These are phyloP conservation scores for Schizaphis graminum DNA, from an alignment of 2,888 invertebrate species.

Conservation along the genomic window DNA sequence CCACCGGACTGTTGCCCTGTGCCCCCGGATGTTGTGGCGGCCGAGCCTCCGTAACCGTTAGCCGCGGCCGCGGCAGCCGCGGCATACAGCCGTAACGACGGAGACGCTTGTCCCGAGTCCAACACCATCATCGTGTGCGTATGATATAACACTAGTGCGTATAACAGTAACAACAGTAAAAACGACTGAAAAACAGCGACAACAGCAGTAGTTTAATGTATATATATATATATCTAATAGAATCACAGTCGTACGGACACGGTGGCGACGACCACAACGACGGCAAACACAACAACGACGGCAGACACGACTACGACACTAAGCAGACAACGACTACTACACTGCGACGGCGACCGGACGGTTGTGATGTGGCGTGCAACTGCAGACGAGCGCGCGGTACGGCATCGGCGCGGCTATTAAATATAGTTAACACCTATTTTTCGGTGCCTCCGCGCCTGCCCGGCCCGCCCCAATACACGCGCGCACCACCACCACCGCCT, in stretches of 20 bases:
- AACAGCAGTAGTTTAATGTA: not conserved
- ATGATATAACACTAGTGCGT: not conserved
- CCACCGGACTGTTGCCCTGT: constrained; percentile 66
- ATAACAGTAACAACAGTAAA: not conserved
- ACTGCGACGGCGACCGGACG: constrained; percentile 20
- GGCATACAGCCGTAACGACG: constrained; percentile 78
- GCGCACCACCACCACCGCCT: constrained; percentile 9
- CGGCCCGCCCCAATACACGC: constrained; percentile 42
- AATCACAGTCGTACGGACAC: not conserved
- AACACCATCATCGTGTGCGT: constrained; percentile 75
- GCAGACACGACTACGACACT: not conserved
- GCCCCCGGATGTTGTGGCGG: constrained; percentile 33
- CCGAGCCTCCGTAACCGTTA: constrained; percentile 67
- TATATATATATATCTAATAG: not conserved
- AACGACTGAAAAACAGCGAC: not conserved
- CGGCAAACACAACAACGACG: not conserved
- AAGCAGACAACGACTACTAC: not conserved
- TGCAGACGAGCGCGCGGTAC: constrained; percentile 59
- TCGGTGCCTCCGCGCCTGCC: constrained; percentile 54
- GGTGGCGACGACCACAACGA: not conserved
- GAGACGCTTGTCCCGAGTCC: constrained; percentile 78
- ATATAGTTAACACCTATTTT: constrained; percentile 60
- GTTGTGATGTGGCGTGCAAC: not conserved
- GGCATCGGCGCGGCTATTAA: constrained; percentile 62
- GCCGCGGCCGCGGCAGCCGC: constrained; percentile 68